Evolutionary conservation across 2,113 vertebrate species (phyloP), one percentile per base, ranked within the genome.

Genomic region (Sarotherodon lohbergeri): DNA sequence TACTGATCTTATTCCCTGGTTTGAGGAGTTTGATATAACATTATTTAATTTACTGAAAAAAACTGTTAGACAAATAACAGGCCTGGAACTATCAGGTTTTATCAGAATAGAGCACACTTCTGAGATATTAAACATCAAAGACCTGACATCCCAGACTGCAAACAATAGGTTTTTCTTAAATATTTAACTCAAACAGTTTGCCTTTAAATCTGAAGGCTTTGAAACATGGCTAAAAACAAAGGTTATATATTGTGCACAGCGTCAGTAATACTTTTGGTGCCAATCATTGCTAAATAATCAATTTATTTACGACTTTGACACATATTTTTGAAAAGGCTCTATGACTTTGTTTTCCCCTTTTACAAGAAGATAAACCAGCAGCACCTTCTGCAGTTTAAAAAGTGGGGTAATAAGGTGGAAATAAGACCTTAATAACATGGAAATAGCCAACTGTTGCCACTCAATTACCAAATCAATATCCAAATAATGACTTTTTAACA

Each of bases 71-170:
- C 48, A 86, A 91, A 94, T 59, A 24, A 52, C 19, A 32, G 57
- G 16, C 29, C 81, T 43, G 39, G 68, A 73, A 27, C 22, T 73
- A 73, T 73, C 68, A 73, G 68, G 68, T 73, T 48, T 11, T 11
- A 29, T 73, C 68, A 73, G 68, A 29, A 82, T 48, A 17, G 32
- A 82, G 52, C 48, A 32, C 16, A 56, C 27, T 68, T 82, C 39
- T 54, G 48, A 88, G 76, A 83, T 85, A 83, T 86, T 32, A 73
- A 89, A 81, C 84, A 82, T 87, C 46, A 90, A 66, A 83, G 41
- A 36, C 57, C 12, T 73, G 73, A 76, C 52, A 87, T 48, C n/a
- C 16, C 11, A 61, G n/a, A 68, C 52, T 76, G 24, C 16, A 66
- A 46, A 86, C 79, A 76, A 55, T 55, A 9, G 2, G 1, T 2